A percentile compares a stretch with the other conserved stretches of the same genome.
phyloP scores from a whole-genome alignment of 2,797 vertebrate species.

The Sebastes cheni region DNA sequence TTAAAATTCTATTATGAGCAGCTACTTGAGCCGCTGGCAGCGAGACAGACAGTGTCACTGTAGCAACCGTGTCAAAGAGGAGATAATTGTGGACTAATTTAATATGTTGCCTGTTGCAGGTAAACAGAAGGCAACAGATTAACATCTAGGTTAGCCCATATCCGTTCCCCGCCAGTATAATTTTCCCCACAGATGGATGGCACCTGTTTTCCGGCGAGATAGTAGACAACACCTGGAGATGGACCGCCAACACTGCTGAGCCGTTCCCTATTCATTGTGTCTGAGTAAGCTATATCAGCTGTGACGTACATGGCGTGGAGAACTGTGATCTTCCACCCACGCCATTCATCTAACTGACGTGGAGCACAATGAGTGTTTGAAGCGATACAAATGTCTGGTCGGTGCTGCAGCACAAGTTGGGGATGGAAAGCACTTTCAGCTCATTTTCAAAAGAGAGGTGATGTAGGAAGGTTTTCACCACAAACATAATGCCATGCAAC shows the following conservation, averaged over 20 bases:
- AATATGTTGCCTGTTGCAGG: neutral
- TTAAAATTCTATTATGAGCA: neutral
- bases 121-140: conserved; percentile 20
- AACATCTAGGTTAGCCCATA: neutral
- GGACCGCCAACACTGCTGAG: conserved; percentile 13
- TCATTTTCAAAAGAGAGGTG: neutral
- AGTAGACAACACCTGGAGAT: neutral
- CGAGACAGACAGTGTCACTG: conserved; percentile 1
- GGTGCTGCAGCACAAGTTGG: neutral
- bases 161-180: neutral
- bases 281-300: conserved; percentile 13
- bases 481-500: neutral
- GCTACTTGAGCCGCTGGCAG: neutral
- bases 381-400: conserved; percentile 16
- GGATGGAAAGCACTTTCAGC: neutral
- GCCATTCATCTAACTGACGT: conserved; percentile 7
- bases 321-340: conserved; percentile 39
- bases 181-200: conserved; percentile 27
- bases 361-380: conserved; percentile 28
- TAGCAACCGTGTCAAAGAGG: neutral
- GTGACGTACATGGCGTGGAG: conserved; percentile 22
- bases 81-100: conserved; percentile 9
- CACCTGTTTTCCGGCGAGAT: conserved; percentile 4
- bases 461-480: neutral
- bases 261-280: neutral